phyloP scores from a whole-genome alignment of 2,113 vertebrate species.

The Fulica atra region DNA sequence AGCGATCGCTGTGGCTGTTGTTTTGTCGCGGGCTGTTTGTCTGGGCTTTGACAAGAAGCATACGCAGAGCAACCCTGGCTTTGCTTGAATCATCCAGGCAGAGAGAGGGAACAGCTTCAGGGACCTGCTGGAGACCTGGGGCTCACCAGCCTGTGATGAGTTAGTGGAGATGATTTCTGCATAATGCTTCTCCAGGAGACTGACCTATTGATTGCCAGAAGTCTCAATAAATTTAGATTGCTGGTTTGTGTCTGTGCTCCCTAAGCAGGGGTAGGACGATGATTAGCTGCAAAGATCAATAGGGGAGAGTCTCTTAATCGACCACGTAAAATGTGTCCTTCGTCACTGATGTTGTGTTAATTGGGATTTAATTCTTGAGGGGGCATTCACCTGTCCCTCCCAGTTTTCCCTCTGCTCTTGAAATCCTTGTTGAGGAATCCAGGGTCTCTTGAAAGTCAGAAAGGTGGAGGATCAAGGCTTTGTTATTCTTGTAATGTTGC shows the following conservation, averaged over 20 bases:
- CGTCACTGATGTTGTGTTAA: constrained; percentile 48
- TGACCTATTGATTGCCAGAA: constrained; percentile 70
- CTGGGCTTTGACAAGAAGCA: constrained; percentile 36
- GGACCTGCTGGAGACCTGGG: not conserved
- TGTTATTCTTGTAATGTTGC: not conserved
- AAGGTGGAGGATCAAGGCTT: not conserved
- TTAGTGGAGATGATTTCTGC: not conserved
- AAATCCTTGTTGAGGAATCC: not conserved
- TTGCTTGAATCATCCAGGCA: rapidly evolving
- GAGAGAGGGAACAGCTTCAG: not conserved
- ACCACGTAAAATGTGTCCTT: constrained; percentile 45
- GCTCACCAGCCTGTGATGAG: not conserved
- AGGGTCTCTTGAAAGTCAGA: not conserved
- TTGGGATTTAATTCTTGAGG: constrained; percentile 55
- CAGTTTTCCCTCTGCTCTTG: not conserved
- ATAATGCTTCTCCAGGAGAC: constrained; percentile 12
- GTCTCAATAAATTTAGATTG: constrained; percentile 62
- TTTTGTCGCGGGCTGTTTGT: not conserved
- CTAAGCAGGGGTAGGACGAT: constrained; percentile 30
- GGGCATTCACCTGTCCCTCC: not conserved
- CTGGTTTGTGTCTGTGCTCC: constrained; percentile 41
- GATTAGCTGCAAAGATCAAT: constrained; percentile 70
- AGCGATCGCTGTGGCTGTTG: rapidly evolving
- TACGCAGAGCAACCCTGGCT: not conserved
- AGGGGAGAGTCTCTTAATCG: constrained; percentile 62